A percentile compares a stretch with the other conserved stretches of the same genome.
These are phyloP conservation scores for Stenichneumon culpator DNA, from an alignment of 2,888 invertebrate genomes.

Conservation along the genomic window DNA sequence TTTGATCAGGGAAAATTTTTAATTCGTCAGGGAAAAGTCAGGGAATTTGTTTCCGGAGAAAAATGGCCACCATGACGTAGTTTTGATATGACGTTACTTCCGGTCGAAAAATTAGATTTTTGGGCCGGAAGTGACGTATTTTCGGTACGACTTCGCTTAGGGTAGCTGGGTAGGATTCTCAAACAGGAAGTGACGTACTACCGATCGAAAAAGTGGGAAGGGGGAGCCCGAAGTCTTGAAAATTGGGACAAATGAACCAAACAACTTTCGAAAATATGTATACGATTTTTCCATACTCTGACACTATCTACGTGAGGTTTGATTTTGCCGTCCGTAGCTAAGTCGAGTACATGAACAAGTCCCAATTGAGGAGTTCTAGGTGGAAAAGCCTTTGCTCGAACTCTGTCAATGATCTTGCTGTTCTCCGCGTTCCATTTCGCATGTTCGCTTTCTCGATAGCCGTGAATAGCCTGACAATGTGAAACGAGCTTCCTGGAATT, in stretches of 20 bases:
- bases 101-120: background rate
- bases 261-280: background rate
- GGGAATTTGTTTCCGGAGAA: no score
- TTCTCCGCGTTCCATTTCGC: slow-evolving; percentile 92
- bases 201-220: no score
- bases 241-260: no score
- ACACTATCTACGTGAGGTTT: slow-evolving; percentile 98
- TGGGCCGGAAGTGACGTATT: no score
- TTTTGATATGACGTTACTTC: no score
- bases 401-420: slow-evolving; percentile 89
- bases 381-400: slow-evolving; percentile 90
- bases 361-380: slow-evolving; percentile 88
- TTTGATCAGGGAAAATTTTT: no score
- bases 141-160: no score
- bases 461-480: slow-evolving; percentile 94
- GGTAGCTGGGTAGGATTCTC: background rate
- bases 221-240: no score
- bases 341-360: slow-evolving; percentile 96
- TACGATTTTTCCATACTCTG: slow-evolving; percentile 87
- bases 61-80: no score
- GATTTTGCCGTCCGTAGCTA: slow-evolving; percentile 96
- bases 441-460: slow-evolving; percentile 97
- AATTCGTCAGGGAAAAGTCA: no score
- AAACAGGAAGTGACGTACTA: background rate
- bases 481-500: background rate